Evolutionary conservation across 1,140 invertebrate species (phyloP).

Genomic region (Diorhabda carinulata): DNA sequence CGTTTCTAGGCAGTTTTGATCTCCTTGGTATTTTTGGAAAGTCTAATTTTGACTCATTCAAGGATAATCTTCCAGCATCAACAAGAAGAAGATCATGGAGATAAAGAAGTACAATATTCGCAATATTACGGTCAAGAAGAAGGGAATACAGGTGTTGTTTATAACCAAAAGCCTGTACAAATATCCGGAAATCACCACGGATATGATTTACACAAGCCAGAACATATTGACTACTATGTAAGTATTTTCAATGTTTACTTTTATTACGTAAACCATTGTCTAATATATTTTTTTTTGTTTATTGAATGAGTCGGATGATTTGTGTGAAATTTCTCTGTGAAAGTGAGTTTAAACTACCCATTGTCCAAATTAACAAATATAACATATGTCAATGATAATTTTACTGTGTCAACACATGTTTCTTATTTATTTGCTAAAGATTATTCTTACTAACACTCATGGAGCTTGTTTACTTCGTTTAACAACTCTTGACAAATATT

Average conservation of each 20-base stretch:
- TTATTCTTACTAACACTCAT: too few relatives aligned
- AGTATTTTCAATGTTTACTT: not conserved
- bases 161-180: not conserved
- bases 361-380: too few relatives aligned
- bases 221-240: conserved; percentile 8
- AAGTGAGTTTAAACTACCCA: too few relatives aligned
- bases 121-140: not conserved
- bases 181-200: not conserved
- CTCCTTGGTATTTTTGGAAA: not conserved
- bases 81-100: conserved; percentile 7
- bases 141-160: too few relatives aligned
- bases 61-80: conserved; percentile 4
- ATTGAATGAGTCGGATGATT: too few relatives aligned
- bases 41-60: not conserved
- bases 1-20: not conserved
- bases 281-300: not conserved
- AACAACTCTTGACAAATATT: too few relatives aligned
- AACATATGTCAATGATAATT: too few relatives aligned
- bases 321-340: too few relatives aligned
- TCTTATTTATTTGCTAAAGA: too few relatives aligned
- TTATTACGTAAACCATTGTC: not conserved
- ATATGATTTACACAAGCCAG: not conserved
- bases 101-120: not conserved
- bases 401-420: too few relatives aligned
- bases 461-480: too few relatives aligned